Base-by-base conservation (phyloP, 2,797 vertebrate species). In the Phrynocephalus vlangalii region DNA sequence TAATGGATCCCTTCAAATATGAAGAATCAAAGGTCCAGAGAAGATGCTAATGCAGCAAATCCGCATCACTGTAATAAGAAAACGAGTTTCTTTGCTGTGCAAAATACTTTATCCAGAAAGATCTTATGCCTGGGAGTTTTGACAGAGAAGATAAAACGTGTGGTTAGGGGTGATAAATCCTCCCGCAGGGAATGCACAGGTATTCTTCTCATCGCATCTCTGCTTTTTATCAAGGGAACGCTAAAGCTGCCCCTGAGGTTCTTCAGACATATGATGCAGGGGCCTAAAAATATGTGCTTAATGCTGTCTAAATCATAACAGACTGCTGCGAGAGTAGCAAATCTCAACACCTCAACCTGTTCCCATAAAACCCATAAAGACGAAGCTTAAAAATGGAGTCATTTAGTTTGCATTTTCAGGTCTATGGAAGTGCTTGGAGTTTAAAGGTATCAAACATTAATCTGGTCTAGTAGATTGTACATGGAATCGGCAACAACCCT, bases 301-400 rank as follows among this genome's bases (percentile, higher is more conserved):
- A 94, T 91, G 79, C 91, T 94, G 83, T 91, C 89, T 95, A 93
- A 95, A 95, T 94, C 94, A 94, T 87, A 91, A 91, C 87, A 83
- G 90, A 91, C 82, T 86, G 92, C 86, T 71, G 91, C 90, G 63
- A 91, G 56, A 87, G 52, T 87, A 92, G 86, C 89, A 94, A 93
- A 93, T 89, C 89, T 94, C 82, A 78, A 28, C 77, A 83, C 70
- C 70, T 92, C 90, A 91, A 91, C 84, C 83, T 93, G 90, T 83
- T 94, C 84, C 79, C 79, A 84, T 88, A 91, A 93, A 63, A 93
- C 71, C 80, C 0, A 0, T 82, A 91, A 91, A 79, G 89, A 48
- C 44, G 33, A 30, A 73, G 82, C 83, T 88, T 86, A 76, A 89
- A 94, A 88, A 82, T 77, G 82, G 66, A 90, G 48, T 92, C 72